phyloP scores from a whole-genome alignment of 1,140 invertebrate genomes.

The Drosophila tani region DNA sequence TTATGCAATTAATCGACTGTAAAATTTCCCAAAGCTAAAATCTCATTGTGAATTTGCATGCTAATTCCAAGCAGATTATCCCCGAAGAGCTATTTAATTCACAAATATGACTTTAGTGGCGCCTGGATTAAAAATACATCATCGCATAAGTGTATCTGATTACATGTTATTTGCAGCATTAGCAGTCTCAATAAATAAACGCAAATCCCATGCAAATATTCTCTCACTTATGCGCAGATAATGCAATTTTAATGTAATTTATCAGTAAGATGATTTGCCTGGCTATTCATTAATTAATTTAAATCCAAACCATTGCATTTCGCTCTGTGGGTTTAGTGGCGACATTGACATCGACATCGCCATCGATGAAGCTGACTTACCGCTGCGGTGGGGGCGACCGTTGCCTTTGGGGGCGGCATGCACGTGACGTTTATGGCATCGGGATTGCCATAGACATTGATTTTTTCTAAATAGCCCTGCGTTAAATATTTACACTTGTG shows the following conservation, averaged over 20 bases:
- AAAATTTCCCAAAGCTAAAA: neutral
- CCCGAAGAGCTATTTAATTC: slow-evolving; percentile 2
- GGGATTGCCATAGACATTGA: slow-evolving; percentile 77
- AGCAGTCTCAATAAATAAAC: slow-evolving; percentile 40
- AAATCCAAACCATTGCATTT: slow-evolving; percentile 46
- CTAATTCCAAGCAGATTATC: slow-evolving; percentile 13
- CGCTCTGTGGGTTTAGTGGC: slow-evolving; percentile 31
- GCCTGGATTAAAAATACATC: slow-evolving; percentile 35
- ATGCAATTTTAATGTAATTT: slow-evolving; percentile 63
- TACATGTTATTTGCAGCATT: slow-evolving; percentile 37
- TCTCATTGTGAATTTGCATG: neutral
- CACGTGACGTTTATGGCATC: slow-evolving; percentile 70
- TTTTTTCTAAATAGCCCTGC: slow-evolving; percentile 80
- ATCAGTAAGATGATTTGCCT: slow-evolving; percentile 49
- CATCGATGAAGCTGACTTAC: slow-evolving; percentile 62
- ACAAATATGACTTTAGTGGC: slow-evolving; percentile 20
- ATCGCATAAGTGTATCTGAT: slow-evolving; percentile 31
- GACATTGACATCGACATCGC: slow-evolving; percentile 7
- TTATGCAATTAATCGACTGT: neutral
- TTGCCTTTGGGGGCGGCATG: slow-evolving; percentile 64
- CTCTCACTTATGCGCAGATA: slow-evolving; percentile 40
- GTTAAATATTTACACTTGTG: slow-evolving; percentile 49
- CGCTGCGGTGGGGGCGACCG: slow-evolving; percentile 47
- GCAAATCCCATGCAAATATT: slow-evolving; percentile 40
- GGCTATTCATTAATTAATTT: slow-evolving; percentile 61